These are phyloP conservation scores for Meloe dianella DNA, from an alignment of 2,888 invertebrate species.

Conservation along the genomic window DNA sequence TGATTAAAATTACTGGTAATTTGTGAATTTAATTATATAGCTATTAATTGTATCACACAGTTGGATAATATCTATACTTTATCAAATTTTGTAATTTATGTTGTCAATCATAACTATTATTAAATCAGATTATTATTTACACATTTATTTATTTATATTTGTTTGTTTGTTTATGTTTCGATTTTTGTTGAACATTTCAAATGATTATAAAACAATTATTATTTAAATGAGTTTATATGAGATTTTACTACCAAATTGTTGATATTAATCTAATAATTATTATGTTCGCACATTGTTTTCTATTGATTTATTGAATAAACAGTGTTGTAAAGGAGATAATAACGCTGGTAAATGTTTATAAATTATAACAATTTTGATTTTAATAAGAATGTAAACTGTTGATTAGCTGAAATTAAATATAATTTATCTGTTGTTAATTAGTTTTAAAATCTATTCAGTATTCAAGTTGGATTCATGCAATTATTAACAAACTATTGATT, in stretches of 20 bases:
- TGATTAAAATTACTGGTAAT: slow-evolving; percentile 58
- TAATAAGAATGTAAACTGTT: background rate
- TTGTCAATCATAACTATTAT: slow-evolving; percentile 2
- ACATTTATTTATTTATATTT: slow-evolving; percentile 50
- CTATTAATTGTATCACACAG: slow-evolving; percentile 52
- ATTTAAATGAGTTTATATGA: too few relatives aligned
- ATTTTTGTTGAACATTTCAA: slow-evolving; percentile 23
- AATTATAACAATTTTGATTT: slow-evolving; percentile 12
- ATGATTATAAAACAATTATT: background rate
- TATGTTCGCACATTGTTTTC: slow-evolving; percentile 36
- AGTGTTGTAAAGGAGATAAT: slow-evolving; percentile 28
- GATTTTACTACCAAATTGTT: slow-evolving; percentile 18
- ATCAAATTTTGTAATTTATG: slow-evolving; percentile 51
- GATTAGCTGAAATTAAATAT: background rate
- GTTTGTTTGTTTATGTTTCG: slow-evolving; percentile 32
- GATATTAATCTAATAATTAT: slow-evolving; percentile 45
- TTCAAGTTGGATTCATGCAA: too few relatives aligned
- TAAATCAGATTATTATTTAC: slow-evolving; percentile 50
- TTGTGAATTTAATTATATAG: slow-evolving; percentile 56
- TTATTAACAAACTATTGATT: too few relatives aligned
- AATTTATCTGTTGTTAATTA: background rate
- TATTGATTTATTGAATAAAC: slow-evolving; percentile 35
- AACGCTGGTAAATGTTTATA: slow-evolving; percentile 37
- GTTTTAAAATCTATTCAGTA: background rate
- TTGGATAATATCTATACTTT: slow-evolving; percentile 52